phyloP scores from a whole-genome alignment of 1,140 invertebrate species.

The Trinorchestia longiramus region DNA sequence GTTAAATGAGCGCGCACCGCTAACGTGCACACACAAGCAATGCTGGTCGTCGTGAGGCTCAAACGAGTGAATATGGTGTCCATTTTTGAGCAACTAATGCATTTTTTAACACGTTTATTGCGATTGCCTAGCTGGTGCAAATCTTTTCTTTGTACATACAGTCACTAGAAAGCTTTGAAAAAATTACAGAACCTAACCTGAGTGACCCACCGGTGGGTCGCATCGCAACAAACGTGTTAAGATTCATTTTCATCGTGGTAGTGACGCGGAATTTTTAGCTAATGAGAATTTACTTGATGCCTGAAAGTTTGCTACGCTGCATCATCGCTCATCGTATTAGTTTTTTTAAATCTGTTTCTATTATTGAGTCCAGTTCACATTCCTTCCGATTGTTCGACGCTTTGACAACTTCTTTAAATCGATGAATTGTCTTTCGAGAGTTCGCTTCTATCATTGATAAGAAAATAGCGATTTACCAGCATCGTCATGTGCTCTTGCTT shows the following conservation, averaged over 20 bases:
- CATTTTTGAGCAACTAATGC: not conserved
- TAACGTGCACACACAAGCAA: not conserved
- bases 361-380: not conserved
- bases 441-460: not conserved
- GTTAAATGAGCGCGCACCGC: not conserved
- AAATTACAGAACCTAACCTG: too few species aligned
- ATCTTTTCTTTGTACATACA: too few species aligned
- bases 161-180: too few species aligned
- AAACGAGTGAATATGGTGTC: not conserved
- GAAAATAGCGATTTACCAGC: not conserved
- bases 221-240: too few species aligned
- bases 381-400: not conserved
- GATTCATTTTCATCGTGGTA: not conserved
- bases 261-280: not conserved
- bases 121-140: too few species aligned
- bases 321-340: not conserved
- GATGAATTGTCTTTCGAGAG: not conserved
- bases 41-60: not conserved
- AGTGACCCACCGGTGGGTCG: too few species aligned
- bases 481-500: not conserved
- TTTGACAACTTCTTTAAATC: not conserved
- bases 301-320: not conserved
- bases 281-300: not conserved
- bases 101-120: too few species aligned
- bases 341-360: not conserved